Conservation (phyloP, 1,140 invertebrate species). For the Aphidius ervi region DNA sequence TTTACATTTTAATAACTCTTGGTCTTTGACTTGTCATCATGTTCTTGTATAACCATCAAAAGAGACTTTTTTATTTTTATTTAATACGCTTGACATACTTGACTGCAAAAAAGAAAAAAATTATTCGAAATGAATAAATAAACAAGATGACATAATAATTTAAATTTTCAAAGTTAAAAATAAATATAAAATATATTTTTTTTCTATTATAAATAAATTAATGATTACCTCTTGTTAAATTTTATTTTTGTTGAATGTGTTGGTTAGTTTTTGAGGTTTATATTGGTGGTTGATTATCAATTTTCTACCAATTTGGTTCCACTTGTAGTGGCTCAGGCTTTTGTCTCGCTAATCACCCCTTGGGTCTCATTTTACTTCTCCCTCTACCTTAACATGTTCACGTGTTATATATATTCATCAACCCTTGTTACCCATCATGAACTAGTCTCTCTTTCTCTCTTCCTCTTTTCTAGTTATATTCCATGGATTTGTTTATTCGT, state of each 20-base stretch:
- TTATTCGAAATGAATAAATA: neutral
- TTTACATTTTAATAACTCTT: slow-evolving; percentile 42
- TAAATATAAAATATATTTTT: no score
- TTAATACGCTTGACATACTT: neutral
- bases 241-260: slow-evolving; percentile 4
- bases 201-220: no score
- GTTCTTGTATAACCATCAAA: neutral
- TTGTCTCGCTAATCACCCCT: slow-evolving; percentile 52
- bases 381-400: slow-evolving; percentile 14
- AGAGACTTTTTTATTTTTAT: no score
- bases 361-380: slow-evolving; percentile 37
- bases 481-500: slow-evolving; percentile 16
- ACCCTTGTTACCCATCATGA: no score
- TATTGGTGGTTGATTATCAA: slow-evolving; percentile 51
- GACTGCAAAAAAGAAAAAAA: neutral
- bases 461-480: slow-evolving; percentile 14
- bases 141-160: neutral
- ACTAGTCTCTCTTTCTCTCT: slow-evolving; percentile 3
- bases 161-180: no score
- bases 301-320: slow-evolving; percentile 54
- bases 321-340: slow-evolving; percentile 50
- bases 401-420: neutral
- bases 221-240: neutral
- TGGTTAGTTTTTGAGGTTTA: slow-evolving; percentile 33
- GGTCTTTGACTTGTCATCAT: slow-evolving; percentile 12